Base-by-base conservation (phyloP, 2,113 vertebrate species). In the Pseudorhombus dupliciocellatus region DNA sequence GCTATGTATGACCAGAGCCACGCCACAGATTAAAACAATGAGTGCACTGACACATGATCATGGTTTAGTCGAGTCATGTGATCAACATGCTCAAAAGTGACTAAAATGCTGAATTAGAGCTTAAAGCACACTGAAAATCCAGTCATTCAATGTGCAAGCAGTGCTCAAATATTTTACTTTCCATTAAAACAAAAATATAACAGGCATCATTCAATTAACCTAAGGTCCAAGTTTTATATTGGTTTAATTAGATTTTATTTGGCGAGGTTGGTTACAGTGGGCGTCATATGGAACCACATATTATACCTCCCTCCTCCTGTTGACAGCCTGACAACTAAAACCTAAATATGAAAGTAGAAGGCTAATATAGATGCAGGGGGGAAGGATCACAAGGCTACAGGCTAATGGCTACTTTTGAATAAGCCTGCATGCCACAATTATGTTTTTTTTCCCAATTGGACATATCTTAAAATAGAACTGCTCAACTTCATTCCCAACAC, bases 391-490 rank as follows among this genome's bases (percentile, higher is more conserved):
- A 10, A 68, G 22, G 12, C 20, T 62, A 31, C 15, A 46, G 6
- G 22, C 31, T 55, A 22, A 21, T 21, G 21, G 44, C 4, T 50
- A 30, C 55, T 66, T 53, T 20, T 42, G 24, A 7, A 55, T 11
- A 16, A 51, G 59, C 46, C 12, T 59, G 51, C 60, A 60, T 57
- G 30, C 34, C 34, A 37, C 34, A 37, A 37, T 21, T n/a, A 7
- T 10, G 18, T 4, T 65, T 77, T 80, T 78, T 68, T 80, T 78
- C 66, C 73, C 73, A 82, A 67, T 67, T 28, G 25, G 64, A 69
- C 20, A 50, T 16, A 61, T 18, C 68, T 65, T 66, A 72, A 2
- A 5, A 18, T 9, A 52, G 22, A 56, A 55, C 31, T 53, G 28
- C 31, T 64, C 8, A 53, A 50, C 16, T 37, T 64, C 22, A 25